Percentiles rank a stretch among this genome's conserved stretches.
phyloP scores from a whole-genome alignment of 2,797 vertebrate genomes.

The Petrocephalus schoutedeni region DNA sequence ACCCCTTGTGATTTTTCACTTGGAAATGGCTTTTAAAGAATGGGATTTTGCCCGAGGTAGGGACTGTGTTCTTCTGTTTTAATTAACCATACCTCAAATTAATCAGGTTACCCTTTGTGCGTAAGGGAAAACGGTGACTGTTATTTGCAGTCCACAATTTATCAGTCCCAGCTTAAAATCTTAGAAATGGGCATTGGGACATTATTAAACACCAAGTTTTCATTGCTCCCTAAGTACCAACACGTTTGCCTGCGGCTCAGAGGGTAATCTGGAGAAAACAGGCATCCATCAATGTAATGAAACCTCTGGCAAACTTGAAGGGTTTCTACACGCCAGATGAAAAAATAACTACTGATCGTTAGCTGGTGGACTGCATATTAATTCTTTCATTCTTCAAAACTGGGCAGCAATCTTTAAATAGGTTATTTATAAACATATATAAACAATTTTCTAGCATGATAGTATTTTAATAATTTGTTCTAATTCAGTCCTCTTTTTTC shows the following conservation, averaged over 20 bases:
- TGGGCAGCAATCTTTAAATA: background rate
- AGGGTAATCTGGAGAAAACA: background rate
- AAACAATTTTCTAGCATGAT: background rate
- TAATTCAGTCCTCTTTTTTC: background rate
- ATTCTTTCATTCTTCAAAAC: background rate
- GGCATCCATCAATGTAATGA: background rate
- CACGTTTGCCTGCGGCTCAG: background rate
- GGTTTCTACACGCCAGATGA: background rate
- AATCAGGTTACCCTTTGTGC: background rate
- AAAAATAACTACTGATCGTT: background rate
- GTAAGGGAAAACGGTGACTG: background rate
- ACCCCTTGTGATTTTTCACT: background rate
- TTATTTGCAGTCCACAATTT: background rate
- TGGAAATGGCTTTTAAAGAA: background rate
- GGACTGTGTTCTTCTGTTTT: background rate
- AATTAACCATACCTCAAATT: background rate
- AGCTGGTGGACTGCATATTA: background rate
- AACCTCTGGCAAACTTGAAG: background rate
- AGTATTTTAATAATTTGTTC: background rate
- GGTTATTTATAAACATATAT: slow-evolving; percentile 12
- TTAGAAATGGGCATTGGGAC: background rate
- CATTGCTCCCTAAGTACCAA: background rate
- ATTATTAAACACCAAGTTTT: slow-evolving; percentile 7
- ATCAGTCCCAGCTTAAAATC: background rate
- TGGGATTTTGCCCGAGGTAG: background rate